phyloP scores from a whole-genome alignment of 2,797 vertebrate genomes.

The Fundulus diaphanus region DNA sequence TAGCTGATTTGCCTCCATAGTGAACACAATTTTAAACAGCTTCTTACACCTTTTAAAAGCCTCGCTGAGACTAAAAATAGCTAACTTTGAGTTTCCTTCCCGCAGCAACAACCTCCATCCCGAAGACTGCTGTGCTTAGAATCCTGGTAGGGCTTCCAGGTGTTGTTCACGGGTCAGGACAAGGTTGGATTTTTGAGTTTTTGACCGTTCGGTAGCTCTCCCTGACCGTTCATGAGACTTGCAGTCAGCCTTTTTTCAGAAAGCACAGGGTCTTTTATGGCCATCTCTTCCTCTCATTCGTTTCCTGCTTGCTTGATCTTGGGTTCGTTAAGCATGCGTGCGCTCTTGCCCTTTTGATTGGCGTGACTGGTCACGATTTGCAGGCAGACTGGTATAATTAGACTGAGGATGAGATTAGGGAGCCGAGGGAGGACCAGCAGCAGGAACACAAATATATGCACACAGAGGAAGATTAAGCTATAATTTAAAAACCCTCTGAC shows the following conservation, averaged over 20 bases:
- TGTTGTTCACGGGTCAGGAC: too few species aligned
- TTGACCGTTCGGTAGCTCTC: too few species aligned
- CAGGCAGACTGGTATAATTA: constrained; percentile 51
- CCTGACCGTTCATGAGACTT: constrained; percentile 1
- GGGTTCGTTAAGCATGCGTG: background rate
- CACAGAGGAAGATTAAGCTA: background rate
- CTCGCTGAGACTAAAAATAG: too few species aligned
- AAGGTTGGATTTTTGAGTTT: too few species aligned
- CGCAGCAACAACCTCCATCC: too few species aligned
- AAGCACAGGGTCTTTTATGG: background rate
- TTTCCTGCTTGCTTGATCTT: background rate
- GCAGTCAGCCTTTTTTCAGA: background rate
- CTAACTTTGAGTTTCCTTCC: too few species aligned
- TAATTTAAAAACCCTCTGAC: background rate
- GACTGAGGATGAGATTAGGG: constrained; percentile 43
- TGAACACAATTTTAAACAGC: too few species aligned
- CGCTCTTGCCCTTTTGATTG: constrained; percentile 6
- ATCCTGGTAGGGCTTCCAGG: too few species aligned
- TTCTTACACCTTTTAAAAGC: too few species aligned
- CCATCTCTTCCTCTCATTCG: background rate
- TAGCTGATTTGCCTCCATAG: too few species aligned
- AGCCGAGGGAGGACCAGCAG: constrained; percentile 32
- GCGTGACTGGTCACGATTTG: constrained; percentile 19
- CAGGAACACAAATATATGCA: constrained; percentile 3
- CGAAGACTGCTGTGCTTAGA: too few species aligned